Percentiles rank a stretch among this genome's conserved stretches.
Conservation (phyloP, 1,140 invertebrate species). For the Leptinotarsa undecemlineata region DNA sequence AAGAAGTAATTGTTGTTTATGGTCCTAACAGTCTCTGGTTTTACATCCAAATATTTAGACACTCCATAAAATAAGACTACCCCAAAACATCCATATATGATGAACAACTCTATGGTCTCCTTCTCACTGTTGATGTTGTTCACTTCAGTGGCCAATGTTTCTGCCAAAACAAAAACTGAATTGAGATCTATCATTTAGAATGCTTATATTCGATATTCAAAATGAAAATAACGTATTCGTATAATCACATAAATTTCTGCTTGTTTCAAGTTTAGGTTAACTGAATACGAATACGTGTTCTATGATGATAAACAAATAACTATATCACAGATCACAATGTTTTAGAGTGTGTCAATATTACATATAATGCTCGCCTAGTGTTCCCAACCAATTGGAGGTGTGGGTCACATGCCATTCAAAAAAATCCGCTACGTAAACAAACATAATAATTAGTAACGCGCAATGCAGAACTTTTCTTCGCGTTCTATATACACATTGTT, state of each 20-base stretch:
- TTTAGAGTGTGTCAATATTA: too few species aligned
- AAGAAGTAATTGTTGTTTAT: conserved; percentile 27
- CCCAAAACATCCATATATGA: conserved; percentile 28
- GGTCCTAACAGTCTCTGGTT: conserved; percentile 19
- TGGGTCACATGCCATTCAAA: too few species aligned
- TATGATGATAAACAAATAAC: neutral
- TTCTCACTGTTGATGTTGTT: conserved; percentile 25
- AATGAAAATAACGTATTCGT: neutral
- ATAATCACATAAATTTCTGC: neutral
- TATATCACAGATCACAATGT: too few species aligned
- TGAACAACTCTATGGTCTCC: conserved; percentile 26
- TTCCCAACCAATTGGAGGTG: too few species aligned
- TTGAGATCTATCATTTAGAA: conserved; percentile 28
- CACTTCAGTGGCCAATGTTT: conserved; percentile 22
- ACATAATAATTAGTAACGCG: too few species aligned
- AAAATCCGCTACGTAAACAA: too few species aligned
- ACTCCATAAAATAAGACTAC: conserved; percentile 26
- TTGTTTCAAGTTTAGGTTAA: neutral
- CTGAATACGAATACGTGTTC: neutral
- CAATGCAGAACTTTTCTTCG: too few species aligned
- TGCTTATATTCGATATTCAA: neutral
- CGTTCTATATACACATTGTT: too few species aligned
- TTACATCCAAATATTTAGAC: conserved; percentile 27
- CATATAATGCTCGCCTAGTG: too few species aligned
- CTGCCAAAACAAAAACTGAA: conserved; percentile 23